phyloP scores from a whole-genome alignment of 1,140 invertebrate species.

The Drosophila eugracilis region DNA sequence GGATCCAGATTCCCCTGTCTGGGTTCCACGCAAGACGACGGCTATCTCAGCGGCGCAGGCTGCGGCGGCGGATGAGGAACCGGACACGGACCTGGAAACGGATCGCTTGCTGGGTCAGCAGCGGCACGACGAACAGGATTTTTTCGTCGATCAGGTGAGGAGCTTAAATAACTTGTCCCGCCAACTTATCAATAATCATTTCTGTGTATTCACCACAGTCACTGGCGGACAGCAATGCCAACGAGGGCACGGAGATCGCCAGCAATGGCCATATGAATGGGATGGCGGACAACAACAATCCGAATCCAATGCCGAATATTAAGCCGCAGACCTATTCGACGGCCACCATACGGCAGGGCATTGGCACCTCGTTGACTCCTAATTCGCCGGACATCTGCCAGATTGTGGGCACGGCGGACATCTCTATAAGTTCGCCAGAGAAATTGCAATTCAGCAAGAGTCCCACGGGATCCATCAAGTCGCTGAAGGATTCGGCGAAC shows the following conservation, averaged over 20 bases:
- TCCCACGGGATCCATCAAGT: slow-evolving; percentile 82
- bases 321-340: slow-evolving; percentile 77
- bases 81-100: slow-evolving; percentile 95
- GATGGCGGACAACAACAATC: slow-evolving; percentile 57
- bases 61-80: slow-evolving; percentile 88
- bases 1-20: slow-evolving; percentile 77
- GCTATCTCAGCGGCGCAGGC: background rate
- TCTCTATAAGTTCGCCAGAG: slow-evolving; percentile 69
- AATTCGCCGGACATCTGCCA: slow-evolving; percentile 82
- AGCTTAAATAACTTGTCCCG: no score
- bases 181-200: background rate
- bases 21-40: slow-evolving; percentile 75
- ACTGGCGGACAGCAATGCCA: slow-evolving; percentile 64
- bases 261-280: slow-evolving; percentile 54
- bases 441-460: slow-evolving; percentile 80
- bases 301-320: slow-evolving; percentile 57
- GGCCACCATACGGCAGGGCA: slow-evolving; percentile 80
- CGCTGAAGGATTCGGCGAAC: slow-evolving; percentile 76
- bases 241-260: slow-evolving; percentile 53
- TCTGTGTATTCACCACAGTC: no score
- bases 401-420: slow-evolving; percentile 70
- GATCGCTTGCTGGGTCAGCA: slow-evolving; percentile 95
- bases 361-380: slow-evolving; percentile 75
- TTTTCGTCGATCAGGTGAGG: slow-evolving; percentile 92
- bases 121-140: slow-evolving; percentile 94